Evolutionary conservation across 2,797 vertebrate species (phyloP).

Genomic region (Helarctos malayanus): DNA sequence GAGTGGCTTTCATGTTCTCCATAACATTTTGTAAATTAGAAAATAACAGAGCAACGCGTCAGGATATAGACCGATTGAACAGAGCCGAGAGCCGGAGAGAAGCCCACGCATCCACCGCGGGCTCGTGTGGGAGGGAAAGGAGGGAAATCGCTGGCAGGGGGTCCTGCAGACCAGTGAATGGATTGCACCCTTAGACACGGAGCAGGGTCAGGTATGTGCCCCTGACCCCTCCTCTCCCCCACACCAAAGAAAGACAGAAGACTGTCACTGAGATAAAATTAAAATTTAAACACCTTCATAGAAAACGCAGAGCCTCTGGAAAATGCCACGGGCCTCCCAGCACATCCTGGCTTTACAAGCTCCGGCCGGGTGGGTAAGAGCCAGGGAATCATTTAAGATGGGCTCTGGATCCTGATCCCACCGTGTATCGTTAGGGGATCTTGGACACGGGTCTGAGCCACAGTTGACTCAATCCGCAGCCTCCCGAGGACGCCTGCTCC

Average conservation of each 20-base stretch:
- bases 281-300: too few relatives aligned
- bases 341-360: not conserved
- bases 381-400: too few relatives aligned
- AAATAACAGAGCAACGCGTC: not conserved
- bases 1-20: not conserved
- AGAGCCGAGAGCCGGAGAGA: not conserved
- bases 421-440: rapidly evolving
- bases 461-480: not conserved
- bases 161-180: rapidly evolving
- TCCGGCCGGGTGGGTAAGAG: rapidly evolving
- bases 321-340: not conserved
- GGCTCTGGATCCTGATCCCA: too few relatives aligned
- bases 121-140: rapidly evolving
- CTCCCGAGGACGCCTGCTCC: rapidly evolving
- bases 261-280: not conserved
- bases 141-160: rapidly evolving
- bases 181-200: rapidly evolving
- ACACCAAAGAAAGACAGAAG: not conserved
- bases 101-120: rapidly evolving
- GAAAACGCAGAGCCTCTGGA: not conserved
- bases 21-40: not conserved
- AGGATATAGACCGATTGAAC: not conserved
- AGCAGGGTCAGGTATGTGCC: rapidly evolving
- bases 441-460: not conserved
- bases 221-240: too few relatives aligned